phyloP scores from a whole-genome alignment of 1,140 invertebrate species.

The Ectropis grisescens region DNA sequence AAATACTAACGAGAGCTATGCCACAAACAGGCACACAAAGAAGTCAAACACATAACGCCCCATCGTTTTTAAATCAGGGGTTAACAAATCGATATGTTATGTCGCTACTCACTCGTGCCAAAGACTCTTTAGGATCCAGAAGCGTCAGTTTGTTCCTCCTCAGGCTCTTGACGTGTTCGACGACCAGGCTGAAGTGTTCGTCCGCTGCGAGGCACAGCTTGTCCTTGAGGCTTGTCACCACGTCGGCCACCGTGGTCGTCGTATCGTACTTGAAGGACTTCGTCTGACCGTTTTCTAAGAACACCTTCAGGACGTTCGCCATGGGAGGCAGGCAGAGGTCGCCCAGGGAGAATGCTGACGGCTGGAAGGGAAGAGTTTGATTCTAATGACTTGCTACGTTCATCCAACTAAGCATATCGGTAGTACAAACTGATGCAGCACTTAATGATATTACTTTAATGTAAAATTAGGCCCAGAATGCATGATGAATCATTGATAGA shows the following conservation, averaged over 20 bases:
- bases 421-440: too few species aligned
- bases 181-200: slow-evolving; percentile 89
- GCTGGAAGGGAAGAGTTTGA: too few species aligned
- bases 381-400: too few species aligned
- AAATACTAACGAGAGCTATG: too few species aligned
- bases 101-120: slow-evolving; percentile 85
- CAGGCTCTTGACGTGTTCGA: slow-evolving; percentile 91
- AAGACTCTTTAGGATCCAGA: slow-evolving; percentile 84
- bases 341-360: slow-evolving; percentile 80
- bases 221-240: slow-evolving; percentile 86
- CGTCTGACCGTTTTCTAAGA: slow-evolving; percentile 94
- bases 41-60: too few species aligned
- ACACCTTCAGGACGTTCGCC: slow-evolving; percentile 94
- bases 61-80: too few species aligned
- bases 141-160: slow-evolving; percentile 87
- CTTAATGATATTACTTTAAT: too few species aligned
- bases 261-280: slow-evolving; percentile 97
- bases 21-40: too few species aligned
- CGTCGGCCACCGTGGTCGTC: slow-evolving; percentile 90
- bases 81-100: too few species aligned
- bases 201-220: slow-evolving; percentile 86
- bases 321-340: slow-evolving; percentile 89
- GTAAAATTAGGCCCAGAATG: too few species aligned
- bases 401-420: too few species aligned
- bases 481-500: too few species aligned